Evolutionary conservation across 1,140 invertebrate species (phyloP).

Genomic region (Anadara kagoshimensis): DNA sequence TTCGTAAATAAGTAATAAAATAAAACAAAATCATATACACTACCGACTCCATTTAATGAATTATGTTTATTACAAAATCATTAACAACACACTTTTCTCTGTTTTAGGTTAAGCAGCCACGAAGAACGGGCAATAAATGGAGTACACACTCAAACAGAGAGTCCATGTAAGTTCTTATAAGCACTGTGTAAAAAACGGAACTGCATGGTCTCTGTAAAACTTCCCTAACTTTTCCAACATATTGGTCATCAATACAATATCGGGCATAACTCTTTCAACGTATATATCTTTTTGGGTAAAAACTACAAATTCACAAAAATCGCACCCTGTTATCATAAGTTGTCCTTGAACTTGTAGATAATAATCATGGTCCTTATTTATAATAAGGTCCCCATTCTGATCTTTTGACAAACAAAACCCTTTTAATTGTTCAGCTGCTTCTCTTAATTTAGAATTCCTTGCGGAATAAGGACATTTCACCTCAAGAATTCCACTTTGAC

Average conservation of each 20-base stretch:
- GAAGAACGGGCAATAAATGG: too few relatives aligned
- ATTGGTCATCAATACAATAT: constrained; percentile 12
- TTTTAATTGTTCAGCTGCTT: neutral
- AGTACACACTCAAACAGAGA: too few relatives aligned
- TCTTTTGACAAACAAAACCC: constrained; percentile 12
- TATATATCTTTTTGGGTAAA: constrained; percentile 31
- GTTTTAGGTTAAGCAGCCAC: too few relatives aligned
- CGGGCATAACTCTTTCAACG: constrained; percentile 29
- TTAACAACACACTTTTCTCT: too few relatives aligned
- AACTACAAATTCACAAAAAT: constrained; percentile 34
- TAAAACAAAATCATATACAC: neutral
- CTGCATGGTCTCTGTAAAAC: constrained; percentile 15
- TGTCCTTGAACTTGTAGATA: constrained; percentile 30
- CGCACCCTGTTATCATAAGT: constrained; percentile 21
- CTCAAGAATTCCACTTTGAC: constrained; percentile 21
- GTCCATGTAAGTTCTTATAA: neutral
- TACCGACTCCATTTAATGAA: neutral
- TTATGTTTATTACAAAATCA: neutral
- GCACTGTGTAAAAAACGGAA: constrained; percentile 15
- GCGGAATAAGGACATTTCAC: constrained; percentile 33
- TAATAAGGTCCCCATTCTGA: neutral
- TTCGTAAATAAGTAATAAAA: neutral
- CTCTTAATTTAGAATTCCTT: constrained; percentile 16
- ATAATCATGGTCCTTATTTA: constrained; percentile 16
- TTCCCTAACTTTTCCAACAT: constrained; percentile 18